Conservation (phyloP, 2,888 invertebrate species). For the Corythucha ciliata region DNA sequence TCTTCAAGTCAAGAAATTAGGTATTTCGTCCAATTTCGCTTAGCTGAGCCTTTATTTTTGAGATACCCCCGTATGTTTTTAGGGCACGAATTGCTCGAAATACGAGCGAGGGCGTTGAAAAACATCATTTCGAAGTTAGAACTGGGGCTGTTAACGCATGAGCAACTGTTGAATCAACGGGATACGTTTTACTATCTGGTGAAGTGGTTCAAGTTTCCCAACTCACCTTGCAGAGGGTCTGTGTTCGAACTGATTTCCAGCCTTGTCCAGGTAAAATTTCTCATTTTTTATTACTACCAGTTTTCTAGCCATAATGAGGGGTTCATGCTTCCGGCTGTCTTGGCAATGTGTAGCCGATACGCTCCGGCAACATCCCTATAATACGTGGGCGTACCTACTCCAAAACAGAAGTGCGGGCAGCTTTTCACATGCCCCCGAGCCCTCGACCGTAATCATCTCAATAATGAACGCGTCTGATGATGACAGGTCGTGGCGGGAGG, state of each 20-base stretch:
- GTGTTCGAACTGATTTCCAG: conserved; percentile 50
- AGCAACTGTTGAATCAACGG: conserved; percentile 49
- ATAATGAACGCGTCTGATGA: too few species aligned
- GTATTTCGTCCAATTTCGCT: background rate
- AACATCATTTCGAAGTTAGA: conserved; percentile 53
- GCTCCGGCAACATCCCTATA: too few species aligned
- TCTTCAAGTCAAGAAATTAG: conserved; percentile 9
- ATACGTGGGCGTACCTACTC: too few species aligned
- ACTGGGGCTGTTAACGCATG: conserved; percentile 52
- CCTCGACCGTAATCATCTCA: too few species aligned
- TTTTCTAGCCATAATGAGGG: too few species aligned
- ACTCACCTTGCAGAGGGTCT: conserved; percentile 47
- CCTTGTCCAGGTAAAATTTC: conserved; percentile 49
- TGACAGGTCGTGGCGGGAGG: too few species aligned
- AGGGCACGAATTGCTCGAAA: conserved; percentile 52
- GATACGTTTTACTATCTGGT: conserved; percentile 51
- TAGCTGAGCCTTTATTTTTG: background rate
- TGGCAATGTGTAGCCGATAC: background rate
- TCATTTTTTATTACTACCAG: conserved; percentile 10
- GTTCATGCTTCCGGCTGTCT: background rate
- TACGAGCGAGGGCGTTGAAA: conserved; percentile 49
- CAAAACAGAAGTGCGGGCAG: too few species aligned
- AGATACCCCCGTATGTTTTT: conserved; percentile 26
- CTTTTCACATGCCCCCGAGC: too few species aligned
- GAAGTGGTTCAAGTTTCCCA: conserved; percentile 53